phyloP scores from a whole-genome alignment of 1,140 invertebrate genomes.

The Pissodes strobi region DNA sequence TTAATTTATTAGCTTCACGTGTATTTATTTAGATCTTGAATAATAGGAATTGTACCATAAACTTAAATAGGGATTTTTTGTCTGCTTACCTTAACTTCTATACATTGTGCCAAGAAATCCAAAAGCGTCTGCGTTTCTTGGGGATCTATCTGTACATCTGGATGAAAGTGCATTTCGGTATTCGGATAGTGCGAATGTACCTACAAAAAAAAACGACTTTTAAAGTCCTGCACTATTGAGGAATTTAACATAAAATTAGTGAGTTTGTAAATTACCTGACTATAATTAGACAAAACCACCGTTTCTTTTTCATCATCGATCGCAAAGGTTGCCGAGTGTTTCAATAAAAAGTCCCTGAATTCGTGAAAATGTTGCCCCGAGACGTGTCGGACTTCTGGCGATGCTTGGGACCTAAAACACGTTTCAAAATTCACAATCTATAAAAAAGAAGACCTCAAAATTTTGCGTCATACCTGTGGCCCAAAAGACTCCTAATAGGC shows the following conservation, averaged over 20 bases:
- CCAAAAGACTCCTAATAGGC: constrained; percentile 89
- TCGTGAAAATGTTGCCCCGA: constrained; percentile 93
- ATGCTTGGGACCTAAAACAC: constrained; percentile 83
- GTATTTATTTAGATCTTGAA: too few species aligned
- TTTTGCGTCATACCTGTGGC: constrained; percentile 67
- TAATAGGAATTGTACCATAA: too few species aligned
- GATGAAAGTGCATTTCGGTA: constrained; percentile 60
- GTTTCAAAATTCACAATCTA: neutral
- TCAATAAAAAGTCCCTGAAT: constrained; percentile 87
- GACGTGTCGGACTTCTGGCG: constrained; percentile 93
- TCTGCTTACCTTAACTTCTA: constrained; percentile 66
- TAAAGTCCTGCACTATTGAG: neutral
- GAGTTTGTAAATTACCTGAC: constrained; percentile 10
- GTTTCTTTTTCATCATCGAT: constrained; percentile 83
- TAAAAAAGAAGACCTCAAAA: neutral
- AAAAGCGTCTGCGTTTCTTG: constrained; percentile 75
- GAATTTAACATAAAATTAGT: constrained; percentile 54
- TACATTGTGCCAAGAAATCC: constrained; percentile 77
- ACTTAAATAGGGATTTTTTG: too few species aligned
- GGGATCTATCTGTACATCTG: constrained; percentile 79
- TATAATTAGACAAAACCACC: constrained; percentile 69
- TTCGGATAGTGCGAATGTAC: constrained; percentile 47
- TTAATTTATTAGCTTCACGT: too few species aligned
- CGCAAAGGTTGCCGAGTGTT: constrained; percentile 85
- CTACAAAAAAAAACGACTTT: too few species aligned